Evolutionary conservation across 53 echinoderm and acorn worm genomes (phyloP).

Genomic region (Temnopleurus reevesii): DNA sequence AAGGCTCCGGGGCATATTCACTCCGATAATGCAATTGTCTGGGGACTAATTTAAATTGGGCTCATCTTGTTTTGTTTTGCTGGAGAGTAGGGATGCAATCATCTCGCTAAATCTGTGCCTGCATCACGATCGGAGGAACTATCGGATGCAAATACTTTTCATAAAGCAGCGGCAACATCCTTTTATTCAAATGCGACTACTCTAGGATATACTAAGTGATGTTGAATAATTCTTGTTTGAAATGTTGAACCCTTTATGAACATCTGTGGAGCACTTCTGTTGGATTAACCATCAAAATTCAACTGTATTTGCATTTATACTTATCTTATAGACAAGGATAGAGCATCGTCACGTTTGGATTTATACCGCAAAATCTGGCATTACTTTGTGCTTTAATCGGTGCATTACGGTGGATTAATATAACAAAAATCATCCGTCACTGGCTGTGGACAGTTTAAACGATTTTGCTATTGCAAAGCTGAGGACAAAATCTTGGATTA

Average conservation of each 20-base stretch:
- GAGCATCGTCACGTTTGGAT: not conserved
- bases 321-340: not conserved
- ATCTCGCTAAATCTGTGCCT: not conserved
- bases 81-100: not conserved
- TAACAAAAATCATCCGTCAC: no score
- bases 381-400: not conserved
- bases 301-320: not conserved
- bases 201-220: not conserved
- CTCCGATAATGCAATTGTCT: not conserved
- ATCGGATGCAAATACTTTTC: not conserved
- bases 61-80: not conserved
- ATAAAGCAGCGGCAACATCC: not conserved
- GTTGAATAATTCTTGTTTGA: not conserved
- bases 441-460: no score
- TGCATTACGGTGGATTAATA: no score
- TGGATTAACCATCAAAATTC: not conserved
- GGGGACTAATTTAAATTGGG: not conserved
- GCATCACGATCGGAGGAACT: not conserved
- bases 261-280: not conserved
- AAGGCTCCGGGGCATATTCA: not conserved
- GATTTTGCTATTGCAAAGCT: no score
- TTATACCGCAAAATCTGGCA: not conserved
- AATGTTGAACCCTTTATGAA: not conserved
- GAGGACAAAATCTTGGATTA: not conserved
- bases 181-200: not conserved